Evolutionary conservation across 1,140 invertebrate species (phyloP).

Genomic region (Chironomus tepperi): DNA sequence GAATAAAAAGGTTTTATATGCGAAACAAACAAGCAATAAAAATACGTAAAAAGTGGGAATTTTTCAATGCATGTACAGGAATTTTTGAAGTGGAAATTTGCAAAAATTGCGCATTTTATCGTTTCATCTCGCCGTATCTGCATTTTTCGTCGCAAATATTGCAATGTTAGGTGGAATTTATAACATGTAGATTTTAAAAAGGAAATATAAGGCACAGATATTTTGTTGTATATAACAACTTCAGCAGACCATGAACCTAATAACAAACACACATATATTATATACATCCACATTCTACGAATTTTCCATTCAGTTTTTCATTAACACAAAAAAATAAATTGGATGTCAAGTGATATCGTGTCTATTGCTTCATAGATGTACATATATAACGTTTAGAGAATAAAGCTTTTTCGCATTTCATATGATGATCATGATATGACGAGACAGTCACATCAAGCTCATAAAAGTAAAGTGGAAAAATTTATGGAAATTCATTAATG

Average conservation of each 20-base stretch:
- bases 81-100: no score
- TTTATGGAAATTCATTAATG: no score
- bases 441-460: neutral
- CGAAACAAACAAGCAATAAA: neutral
- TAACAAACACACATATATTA: neutral
- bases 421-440: neutral
- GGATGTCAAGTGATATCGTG: constrained; percentile 5
- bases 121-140: neutral
- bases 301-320: neutral
- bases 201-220: neutral
- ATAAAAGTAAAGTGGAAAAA: no score
- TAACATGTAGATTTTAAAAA: neutral
- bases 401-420: neutral
- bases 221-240: neutral
- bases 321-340: constrained; percentile 1
- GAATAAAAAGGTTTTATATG: neutral
- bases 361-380: neutral
- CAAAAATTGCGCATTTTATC: neutral
- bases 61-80: neutral
- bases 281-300: no score
- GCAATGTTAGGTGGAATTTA: neutral
- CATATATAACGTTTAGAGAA: neutral
- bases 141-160: neutral
- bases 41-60: neutral
- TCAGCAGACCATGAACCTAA: constrained; percentile 6